These are phyloP conservation scores for Brachyptera putata DNA, from an alignment of 2,888 invertebrate species.

Conservation along the genomic window DNA sequence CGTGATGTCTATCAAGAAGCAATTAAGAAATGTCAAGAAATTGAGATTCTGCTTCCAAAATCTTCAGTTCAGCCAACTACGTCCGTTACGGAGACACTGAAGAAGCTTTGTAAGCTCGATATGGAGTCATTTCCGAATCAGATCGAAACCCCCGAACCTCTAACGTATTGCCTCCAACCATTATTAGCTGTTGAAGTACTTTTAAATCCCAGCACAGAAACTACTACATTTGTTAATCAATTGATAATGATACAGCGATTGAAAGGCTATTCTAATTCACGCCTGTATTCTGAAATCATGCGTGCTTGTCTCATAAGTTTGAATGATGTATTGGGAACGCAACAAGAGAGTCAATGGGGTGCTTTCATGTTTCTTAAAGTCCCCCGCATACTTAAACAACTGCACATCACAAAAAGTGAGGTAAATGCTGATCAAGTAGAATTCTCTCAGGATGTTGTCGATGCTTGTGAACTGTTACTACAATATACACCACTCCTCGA, in stretches of 20 bases:
- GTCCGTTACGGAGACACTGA: constrained; percentile 53
- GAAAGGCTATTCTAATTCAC: constrained; percentile 65
- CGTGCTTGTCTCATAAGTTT: constrained; percentile 86
- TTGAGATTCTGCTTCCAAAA: constrained; percentile 39
- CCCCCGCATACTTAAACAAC: constrained; percentile 70
- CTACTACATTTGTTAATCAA: constrained; percentile 74
- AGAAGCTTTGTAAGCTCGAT: constrained; percentile 58
- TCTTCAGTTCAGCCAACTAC: neutral
- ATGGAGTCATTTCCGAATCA: constrained; percentile 50
- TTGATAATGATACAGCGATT: constrained; percentile 60
- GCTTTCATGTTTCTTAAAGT: constrained; percentile 92
- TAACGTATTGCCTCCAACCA: constrained; percentile 72
- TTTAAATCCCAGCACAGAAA: constrained; percentile 78
- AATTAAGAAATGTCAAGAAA: constrained; percentile 71
- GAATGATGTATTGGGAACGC: constrained; percentile 77
- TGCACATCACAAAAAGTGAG: constrained; percentile 56
- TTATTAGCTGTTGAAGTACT: constrained; percentile 80
- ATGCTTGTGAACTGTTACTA: constrained; percentile 79
- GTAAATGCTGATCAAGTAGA: constrained; percentile 50
- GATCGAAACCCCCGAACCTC: constrained; percentile 57
- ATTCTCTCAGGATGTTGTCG: constrained; percentile 69
- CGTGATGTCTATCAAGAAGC: constrained; percentile 61
- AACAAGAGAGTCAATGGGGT: constrained; percentile 87
- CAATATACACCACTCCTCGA: constrained; percentile 81
- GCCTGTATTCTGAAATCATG: constrained; percentile 84